These are phyloP conservation scores for Trachelus iudaicus DNA, from an alignment of 2,888 invertebrate genomes.

Conservation along the genomic window DNA sequence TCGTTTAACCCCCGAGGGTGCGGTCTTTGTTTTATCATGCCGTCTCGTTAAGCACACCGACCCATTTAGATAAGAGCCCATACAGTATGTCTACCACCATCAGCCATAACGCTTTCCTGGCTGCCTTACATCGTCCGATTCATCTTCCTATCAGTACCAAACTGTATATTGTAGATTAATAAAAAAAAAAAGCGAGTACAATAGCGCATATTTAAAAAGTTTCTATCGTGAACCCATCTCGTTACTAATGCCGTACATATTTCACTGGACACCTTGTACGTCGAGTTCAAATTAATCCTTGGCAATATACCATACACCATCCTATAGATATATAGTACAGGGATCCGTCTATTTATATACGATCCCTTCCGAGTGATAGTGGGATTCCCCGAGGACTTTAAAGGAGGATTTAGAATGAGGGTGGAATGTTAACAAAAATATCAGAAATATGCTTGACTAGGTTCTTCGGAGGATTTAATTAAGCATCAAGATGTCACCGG, in stretches of 20 bases:
- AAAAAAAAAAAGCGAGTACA: neutral
- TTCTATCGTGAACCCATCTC: neutral
- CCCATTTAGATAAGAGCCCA: constrained; percentile 15
- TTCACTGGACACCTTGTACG: neutral
- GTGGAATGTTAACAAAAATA: neutral
- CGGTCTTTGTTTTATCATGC: constrained; percentile 15
- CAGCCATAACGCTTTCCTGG: neutral
- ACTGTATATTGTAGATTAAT: neutral
- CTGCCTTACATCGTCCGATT: neutral
- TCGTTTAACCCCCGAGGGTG: constrained; percentile 16
- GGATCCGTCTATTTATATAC: neutral
- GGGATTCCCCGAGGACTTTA: neutral
- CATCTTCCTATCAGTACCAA: neutral
- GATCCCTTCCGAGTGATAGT: neutral
- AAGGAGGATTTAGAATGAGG: neutral
- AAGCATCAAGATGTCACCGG: neutral
- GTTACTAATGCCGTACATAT: neutral
- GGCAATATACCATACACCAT: neutral
- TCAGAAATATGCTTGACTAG: neutral
- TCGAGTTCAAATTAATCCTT: neutral
- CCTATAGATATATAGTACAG: neutral
- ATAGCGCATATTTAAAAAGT: neutral
- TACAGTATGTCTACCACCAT: constrained; percentile 5
- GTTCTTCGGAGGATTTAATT: neutral
- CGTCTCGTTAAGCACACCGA: constrained; percentile 18